Percentiles rank a stretch among this genome's conserved stretches.
phyloP scores from a whole-genome alignment of 2,888 invertebrate species.

The Drosophila borborema region DNA sequence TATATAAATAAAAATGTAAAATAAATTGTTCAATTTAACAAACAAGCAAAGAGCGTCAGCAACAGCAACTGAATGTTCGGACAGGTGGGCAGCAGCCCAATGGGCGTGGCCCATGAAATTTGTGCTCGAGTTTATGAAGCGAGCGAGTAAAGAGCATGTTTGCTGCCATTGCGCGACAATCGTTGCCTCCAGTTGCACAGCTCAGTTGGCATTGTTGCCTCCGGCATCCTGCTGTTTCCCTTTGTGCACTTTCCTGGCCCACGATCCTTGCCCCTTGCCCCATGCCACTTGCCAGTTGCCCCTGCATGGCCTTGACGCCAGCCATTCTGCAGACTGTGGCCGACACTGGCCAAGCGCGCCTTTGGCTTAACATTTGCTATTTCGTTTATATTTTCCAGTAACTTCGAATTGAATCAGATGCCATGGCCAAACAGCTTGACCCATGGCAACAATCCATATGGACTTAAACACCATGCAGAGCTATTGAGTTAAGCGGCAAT shows the following conservation, averaged over 20 bases:
- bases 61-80: slow-evolving; percentile 12
- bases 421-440: not conserved
- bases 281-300: no score
- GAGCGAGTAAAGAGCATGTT: slow-evolving; percentile 42
- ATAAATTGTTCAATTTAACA: slow-evolving; percentile 77
- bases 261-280: not conserved
- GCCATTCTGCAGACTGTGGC: not conserved
- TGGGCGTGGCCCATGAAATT: slow-evolving; percentile 38
- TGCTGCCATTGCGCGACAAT: slow-evolving; percentile 31
- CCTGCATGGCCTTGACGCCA: not conserved
- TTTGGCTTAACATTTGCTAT: not conserved
- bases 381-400: not conserved
- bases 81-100: slow-evolving; percentile 15
- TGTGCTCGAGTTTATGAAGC: slow-evolving; percentile 46
- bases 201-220: slow-evolving; percentile 8
- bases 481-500: not conserved
- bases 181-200: slow-evolving; percentile 26
- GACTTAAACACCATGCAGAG: not conserved
- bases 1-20: slow-evolving; percentile 51
- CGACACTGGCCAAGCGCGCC: slow-evolving; percentile 1
- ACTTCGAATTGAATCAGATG: slow-evolving; percentile 5
- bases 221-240: not conserved
- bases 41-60: slow-evolving; percentile 50
- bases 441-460: not conserved
- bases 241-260: not conserved